Percentiles rank a stretch among this genome's conserved stretches.
Evolutionary conservation across 2,113 vertebrate genomes (phyloP).

Genomic region (Diadophis punctatus): DNA sequence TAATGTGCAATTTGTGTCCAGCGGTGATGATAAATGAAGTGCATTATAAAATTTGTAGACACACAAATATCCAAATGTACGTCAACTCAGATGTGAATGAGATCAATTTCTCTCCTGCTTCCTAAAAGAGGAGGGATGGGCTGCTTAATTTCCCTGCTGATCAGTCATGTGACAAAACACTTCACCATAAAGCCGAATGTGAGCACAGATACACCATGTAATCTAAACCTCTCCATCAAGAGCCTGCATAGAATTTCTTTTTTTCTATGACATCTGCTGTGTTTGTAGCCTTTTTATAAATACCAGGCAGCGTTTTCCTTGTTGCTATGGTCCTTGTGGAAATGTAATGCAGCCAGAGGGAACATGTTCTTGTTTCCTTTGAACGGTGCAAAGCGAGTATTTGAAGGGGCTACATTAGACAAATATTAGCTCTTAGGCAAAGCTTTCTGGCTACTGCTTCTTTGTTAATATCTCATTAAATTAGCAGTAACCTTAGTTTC

Average conservation of each 20-base stretch:
- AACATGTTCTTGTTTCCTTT: constrained; percentile 34
- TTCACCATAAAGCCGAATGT: background rate
- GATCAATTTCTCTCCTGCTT: background rate
- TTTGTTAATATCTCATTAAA: background rate
- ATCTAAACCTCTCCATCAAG: constrained; percentile 21
- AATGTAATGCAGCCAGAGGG: constrained; percentile 28
- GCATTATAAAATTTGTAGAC: background rate
- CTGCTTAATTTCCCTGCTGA: background rate
- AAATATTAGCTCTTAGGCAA: constrained; percentile 22
- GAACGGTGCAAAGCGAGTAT: constrained; percentile 22
- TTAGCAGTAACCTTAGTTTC: constrained; percentile 8
- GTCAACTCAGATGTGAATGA: background rate
- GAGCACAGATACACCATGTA: constrained; percentile 7
- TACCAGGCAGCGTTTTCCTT: constrained; percentile 48
- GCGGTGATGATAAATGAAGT: background rate
- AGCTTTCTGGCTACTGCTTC: background rate
- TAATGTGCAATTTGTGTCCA: background rate
- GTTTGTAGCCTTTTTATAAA: constrained; percentile 48
- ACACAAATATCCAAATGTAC: background rate
- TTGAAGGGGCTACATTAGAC: constrained; percentile 25
- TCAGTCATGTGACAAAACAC: background rate
- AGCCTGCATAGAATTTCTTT: constrained; percentile 17
- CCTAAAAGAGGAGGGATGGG: background rate
- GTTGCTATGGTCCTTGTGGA: constrained; percentile 52
- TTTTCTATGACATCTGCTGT: constrained; percentile 36